Percentiles rank a stretch among this genome's conserved stretches.
phyloP scores from a whole-genome alignment of 2,888 invertebrate species.

The Pseudococcus longispinus region DNA sequence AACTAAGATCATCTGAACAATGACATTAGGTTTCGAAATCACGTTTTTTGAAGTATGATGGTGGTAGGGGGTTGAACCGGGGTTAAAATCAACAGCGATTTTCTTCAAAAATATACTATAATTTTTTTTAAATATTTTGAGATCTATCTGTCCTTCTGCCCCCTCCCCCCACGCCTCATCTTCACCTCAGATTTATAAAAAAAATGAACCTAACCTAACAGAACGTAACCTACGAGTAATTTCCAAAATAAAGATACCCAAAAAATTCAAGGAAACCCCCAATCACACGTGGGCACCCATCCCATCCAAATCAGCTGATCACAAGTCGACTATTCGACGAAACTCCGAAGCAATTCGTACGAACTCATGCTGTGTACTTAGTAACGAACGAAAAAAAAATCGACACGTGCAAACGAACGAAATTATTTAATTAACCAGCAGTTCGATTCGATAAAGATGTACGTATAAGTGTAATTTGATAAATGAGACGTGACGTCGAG shows the following conservation, averaged over 20 bases:
- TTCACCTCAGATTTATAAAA: too few relatives aligned
- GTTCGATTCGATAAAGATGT: background rate
- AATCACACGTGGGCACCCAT: background rate
- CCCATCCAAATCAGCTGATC: background rate
- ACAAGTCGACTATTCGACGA: background rate
- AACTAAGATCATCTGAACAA: background rate
- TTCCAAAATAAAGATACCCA: too few relatives aligned
- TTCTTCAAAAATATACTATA: too few relatives aligned
- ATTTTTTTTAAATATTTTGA: too few relatives aligned
- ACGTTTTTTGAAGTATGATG: too few relatives aligned
- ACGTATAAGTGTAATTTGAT: constrained; percentile 9
- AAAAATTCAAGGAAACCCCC: background rate
- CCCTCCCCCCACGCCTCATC: too few relatives aligned
- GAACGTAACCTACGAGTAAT: too few relatives aligned
- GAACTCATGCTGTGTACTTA: background rate
- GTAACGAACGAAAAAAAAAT: background rate
- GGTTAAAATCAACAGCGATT: too few relatives aligned
- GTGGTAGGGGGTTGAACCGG: too few relatives aligned
- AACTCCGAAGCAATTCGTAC: background rate
- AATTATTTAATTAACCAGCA: constrained; percentile 21
- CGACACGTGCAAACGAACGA: constrained; percentile 22
- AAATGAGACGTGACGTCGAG: constrained; percentile 10
- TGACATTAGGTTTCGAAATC: too few relatives aligned
- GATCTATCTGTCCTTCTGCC: too few relatives aligned
- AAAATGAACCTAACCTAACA: too few relatives aligned